Conservation (phyloP, 2,888 invertebrate genomes). For the Lypha dubia region DNA sequence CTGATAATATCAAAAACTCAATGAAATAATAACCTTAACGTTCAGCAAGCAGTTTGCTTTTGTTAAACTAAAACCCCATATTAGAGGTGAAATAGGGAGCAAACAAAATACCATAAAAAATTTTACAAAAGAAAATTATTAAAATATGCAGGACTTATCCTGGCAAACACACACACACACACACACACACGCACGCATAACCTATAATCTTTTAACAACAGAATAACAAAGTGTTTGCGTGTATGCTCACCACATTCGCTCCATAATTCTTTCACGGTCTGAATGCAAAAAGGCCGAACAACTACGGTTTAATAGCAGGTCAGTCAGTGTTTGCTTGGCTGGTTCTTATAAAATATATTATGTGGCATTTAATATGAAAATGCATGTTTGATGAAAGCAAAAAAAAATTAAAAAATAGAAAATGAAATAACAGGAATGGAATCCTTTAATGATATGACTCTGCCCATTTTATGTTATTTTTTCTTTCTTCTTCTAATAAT, state of each 20-base stretch:
- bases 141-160: constrained; percentile 60
- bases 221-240: constrained; percentile 57
- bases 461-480: constrained; percentile 53
- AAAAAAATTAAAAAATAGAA: not conserved
- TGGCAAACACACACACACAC: no score
- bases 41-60: constrained; percentile 27
- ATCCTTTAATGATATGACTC: constrained; percentile 62
- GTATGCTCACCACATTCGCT: constrained; percentile 68
- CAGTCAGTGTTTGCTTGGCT: constrained; percentile 40
- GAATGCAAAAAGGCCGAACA: constrained; percentile 16
- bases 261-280: constrained; percentile 71
- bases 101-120: constrained; percentile 31
- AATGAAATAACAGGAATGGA: constrained; percentile 30
- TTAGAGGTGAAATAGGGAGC: constrained; percentile 28
- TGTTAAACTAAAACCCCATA: constrained; percentile 25
- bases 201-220: constrained; percentile 68
- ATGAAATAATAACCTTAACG: constrained; percentile 65
- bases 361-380: constrained; percentile 45
- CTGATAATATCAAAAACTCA: constrained; percentile 72
- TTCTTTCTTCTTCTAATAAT: constrained; percentile 42
- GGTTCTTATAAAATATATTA: constrained; percentile 51
- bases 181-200: no score
- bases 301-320: constrained; percentile 49
- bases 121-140: constrained; percentile 35
- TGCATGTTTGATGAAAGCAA: constrained; percentile 15